Evolutionary conservation across 2,113 vertebrate genomes (phyloP).

Genomic region (Brachypteracias leptosomus): DNA sequence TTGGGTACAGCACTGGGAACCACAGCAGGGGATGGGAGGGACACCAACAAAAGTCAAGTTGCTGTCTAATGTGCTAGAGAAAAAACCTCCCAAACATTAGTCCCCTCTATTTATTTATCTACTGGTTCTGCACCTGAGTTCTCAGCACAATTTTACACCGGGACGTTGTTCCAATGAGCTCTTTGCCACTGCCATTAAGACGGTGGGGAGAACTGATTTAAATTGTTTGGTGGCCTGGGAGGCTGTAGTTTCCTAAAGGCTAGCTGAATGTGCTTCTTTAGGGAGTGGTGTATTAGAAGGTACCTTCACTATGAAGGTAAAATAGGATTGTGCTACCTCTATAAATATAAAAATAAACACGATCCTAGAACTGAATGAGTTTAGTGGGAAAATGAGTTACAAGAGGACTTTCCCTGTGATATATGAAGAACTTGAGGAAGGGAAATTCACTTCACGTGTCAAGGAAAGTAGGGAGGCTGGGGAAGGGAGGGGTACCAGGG

Average conservation of each 20-base stretch:
- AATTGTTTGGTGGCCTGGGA: neutral
- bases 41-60: neutral
- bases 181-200: neutral
- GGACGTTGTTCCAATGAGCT: neutral
- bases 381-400: neutral
- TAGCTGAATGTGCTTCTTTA: rapidly evolving
- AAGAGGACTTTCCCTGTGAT: neutral
- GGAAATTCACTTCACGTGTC: neutral
- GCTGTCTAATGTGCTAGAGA: neutral
- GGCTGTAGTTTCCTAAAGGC: neutral
- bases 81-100: rapidly evolving
- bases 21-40: neutral
- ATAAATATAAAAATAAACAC: neutral
- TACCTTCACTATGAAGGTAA: neutral
- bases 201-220: neutral
- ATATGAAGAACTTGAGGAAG: neutral
- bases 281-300: neutral
- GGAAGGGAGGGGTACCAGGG: neutral
- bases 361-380: neutral
- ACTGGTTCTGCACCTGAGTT: neutral
- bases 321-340: neutral
- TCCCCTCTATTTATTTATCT: neutral
- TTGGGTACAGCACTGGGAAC: neutral
- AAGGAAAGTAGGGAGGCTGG: neutral
- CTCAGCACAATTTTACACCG: neutral